Percentiles rank a stretch among this genome's conserved stretches.
These are phyloP conservation scores for Chironex yamaguchii DNA, from an alignment of 30 jellyfish, hydroid and myxozoan genomes.

Conservation along the genomic window DNA sequence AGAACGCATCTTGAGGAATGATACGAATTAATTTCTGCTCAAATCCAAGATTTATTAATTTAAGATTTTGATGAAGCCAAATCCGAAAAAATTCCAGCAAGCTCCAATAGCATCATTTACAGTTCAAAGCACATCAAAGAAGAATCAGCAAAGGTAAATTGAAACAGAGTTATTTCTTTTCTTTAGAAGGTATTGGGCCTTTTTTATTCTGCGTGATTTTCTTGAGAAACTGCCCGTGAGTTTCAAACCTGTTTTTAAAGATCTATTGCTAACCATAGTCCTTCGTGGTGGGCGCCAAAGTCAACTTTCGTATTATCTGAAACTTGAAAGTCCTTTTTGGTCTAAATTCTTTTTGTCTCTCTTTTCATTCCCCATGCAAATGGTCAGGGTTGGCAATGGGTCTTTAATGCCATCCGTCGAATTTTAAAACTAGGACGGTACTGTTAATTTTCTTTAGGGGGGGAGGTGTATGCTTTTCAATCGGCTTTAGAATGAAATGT, in stretches of 20 bases:
- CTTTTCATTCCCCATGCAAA: no score
- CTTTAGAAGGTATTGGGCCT: slow-evolving; percentile 23
- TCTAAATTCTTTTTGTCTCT: no score
- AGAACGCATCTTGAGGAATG: slow-evolving; percentile 43
- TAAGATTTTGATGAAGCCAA: slow-evolving; percentile 49
- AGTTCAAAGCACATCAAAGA: slow-evolving; percentile 58
- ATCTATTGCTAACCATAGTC: no score
- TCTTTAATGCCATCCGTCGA: neutral
- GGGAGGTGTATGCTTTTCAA: slow-evolving; percentile 34
- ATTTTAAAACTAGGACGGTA: neutral
- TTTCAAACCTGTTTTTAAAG: slow-evolving; percentile 15
- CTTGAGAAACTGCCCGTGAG: slow-evolving; percentile 29
- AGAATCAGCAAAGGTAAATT: slow-evolving; percentile 37
- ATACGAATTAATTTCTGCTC: slow-evolving; percentile 41
- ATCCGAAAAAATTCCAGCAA: slow-evolving; percentile 52
- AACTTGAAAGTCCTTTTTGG: no score
- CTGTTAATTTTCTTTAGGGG: slow-evolving; percentile 23
- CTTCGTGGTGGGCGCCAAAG: no score
- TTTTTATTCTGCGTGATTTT: slow-evolving; percentile 41
- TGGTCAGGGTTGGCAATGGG: no score
- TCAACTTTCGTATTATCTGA: no score
- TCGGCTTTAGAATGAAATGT: slow-evolving; percentile 32
- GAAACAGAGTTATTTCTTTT: slow-evolving; percentile 29
- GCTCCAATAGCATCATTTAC: slow-evolving; percentile 41
- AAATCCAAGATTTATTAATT: slow-evolving; percentile 22